Evolutionary conservation across 2,797 vertebrate species (phyloP).

Genomic region (Melanotaenia pygmaea): DNA sequence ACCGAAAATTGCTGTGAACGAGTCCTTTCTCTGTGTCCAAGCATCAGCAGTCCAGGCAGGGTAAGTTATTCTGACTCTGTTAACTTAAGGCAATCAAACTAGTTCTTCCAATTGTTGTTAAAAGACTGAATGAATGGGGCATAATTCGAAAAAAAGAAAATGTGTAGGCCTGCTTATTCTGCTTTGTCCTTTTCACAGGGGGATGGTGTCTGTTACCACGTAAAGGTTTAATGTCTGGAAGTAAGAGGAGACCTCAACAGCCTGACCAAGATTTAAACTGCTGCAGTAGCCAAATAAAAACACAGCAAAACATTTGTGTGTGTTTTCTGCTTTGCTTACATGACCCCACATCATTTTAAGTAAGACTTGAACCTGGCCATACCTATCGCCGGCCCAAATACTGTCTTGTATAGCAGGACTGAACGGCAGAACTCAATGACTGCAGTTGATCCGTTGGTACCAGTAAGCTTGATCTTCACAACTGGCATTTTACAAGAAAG

Average conservation of each 20-base stretch:
- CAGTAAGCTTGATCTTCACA: slow-evolving; percentile 75
- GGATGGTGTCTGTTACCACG: slow-evolving; percentile 26
- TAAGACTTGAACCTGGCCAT: slow-evolving; percentile 56
- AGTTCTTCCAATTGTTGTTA: slow-evolving; percentile 47
- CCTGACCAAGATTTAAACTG: slow-evolving; percentile 65
- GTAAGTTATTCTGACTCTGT: slow-evolving; percentile 41
- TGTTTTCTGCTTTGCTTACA: slow-evolving; percentile 59
- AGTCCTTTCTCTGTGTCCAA: slow-evolving; percentile 50
- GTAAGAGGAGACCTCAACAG: slow-evolving; percentile 45
- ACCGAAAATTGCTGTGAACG: slow-evolving; percentile 39
- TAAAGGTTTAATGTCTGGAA: slow-evolving; percentile 45
- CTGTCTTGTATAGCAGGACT: slow-evolving; percentile 53
- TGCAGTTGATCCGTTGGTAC: slow-evolving; percentile 82
- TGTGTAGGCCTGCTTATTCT: slow-evolving; percentile 29
- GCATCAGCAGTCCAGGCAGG: slow-evolving; percentile 47
- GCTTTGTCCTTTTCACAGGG: slow-evolving; percentile 35
- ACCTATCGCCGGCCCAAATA: slow-evolving; percentile 60
- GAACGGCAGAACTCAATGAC: slow-evolving; percentile 62
- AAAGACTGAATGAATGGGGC: slow-evolving; percentile 43
- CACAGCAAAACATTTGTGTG: slow-evolving; percentile 66
- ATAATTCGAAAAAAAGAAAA: slow-evolving; percentile 30
- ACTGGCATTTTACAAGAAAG: slow-evolving; percentile 73
- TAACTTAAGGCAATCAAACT: slow-evolving; percentile 78
- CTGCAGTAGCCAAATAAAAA: slow-evolving; percentile 63
- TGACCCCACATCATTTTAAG: slow-evolving; percentile 55